Conservation (phyloP, 2,113 vertebrate species). For the Alectura lathami region DNA sequence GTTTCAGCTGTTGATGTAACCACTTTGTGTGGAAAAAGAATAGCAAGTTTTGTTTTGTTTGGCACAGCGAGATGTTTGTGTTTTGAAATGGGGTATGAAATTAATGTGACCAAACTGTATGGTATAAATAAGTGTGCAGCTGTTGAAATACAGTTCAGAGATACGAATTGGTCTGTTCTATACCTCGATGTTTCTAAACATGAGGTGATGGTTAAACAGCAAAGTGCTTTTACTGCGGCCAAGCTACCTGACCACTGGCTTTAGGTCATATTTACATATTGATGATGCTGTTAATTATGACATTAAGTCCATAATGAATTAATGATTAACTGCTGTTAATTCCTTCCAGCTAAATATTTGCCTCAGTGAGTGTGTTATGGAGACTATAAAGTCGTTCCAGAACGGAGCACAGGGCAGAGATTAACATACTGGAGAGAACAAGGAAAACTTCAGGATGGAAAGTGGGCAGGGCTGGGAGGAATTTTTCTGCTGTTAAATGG, state of each 20-base stretch:
- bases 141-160: neutral
- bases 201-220: neutral
- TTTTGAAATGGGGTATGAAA: conserved; percentile 39
- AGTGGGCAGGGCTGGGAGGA: neutral
- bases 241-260: neutral
- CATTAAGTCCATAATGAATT: conserved; percentile 19
- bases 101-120: neutral
- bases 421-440: neutral
- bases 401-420: neutral
- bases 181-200: neutral
- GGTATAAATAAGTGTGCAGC: neutral
- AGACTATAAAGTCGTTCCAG: neutral
- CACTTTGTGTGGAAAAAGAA: conserved; percentile 22
- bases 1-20: conserved; percentile 35
- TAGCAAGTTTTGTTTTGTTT: conserved; percentile 42
- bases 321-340: conserved; percentile 53
- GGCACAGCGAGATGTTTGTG: neutral
- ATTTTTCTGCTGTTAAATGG: neutral
- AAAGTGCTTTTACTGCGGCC: neutral
- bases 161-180: neutral
- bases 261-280: conserved; percentile 19
- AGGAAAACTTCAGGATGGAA: neutral
- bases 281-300: conserved; percentile 42
- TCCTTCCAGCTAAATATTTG: conserved; percentile 55
- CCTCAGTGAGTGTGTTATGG: neutral